Conservation (phyloP, 2,797 vertebrate genomes). For the Limnodromus scolopaceus region DNA sequence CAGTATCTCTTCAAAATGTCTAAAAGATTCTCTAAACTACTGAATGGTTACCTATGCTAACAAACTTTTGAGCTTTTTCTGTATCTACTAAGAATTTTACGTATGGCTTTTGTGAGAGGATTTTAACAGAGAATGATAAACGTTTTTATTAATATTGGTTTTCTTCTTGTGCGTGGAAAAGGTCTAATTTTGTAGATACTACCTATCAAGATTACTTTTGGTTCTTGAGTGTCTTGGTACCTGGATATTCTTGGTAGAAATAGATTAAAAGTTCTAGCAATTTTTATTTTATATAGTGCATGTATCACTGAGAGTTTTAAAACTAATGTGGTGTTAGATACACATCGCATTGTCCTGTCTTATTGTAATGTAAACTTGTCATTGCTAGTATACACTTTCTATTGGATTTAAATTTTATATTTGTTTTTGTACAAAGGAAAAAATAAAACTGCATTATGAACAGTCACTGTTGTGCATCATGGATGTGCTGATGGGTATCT, state of each 20-base stretch:
- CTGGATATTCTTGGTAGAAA: conserved; percentile 70
- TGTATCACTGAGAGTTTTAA: conserved; percentile 78
- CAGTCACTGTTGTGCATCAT: neutral
- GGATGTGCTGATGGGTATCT: neutral
- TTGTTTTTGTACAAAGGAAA: conserved; percentile 84
- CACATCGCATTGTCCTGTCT: conserved; percentile 70
- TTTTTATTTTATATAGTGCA: conserved; percentile 79
- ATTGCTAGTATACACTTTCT: conserved; percentile 77
- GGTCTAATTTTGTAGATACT: conserved; percentile 66
- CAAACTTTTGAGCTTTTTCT: conserved; percentile 74
- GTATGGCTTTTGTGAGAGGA: conserved; percentile 70
- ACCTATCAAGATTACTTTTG: conserved; percentile 59
- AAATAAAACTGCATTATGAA: conserved; percentile 81
- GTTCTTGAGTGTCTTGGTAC: conserved; percentile 61
- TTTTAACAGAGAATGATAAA: conserved; percentile 72
- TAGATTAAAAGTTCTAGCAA: conserved; percentile 67
- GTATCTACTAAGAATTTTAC: conserved; percentile 76
- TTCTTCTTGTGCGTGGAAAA: conserved; percentile 68
- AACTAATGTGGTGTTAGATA: conserved; percentile 75
- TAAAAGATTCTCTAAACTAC: conserved; percentile 79
- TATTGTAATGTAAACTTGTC: conserved; percentile 76
- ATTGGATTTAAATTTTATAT: conserved; percentile 81
- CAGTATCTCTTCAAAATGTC: conserved; percentile 66
- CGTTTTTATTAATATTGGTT: conserved; percentile 71
- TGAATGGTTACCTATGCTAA: conserved; percentile 78